Base-by-base conservation (phyloP, 2,797 vertebrate species). In the Sebastes trivittatus region DNA sequence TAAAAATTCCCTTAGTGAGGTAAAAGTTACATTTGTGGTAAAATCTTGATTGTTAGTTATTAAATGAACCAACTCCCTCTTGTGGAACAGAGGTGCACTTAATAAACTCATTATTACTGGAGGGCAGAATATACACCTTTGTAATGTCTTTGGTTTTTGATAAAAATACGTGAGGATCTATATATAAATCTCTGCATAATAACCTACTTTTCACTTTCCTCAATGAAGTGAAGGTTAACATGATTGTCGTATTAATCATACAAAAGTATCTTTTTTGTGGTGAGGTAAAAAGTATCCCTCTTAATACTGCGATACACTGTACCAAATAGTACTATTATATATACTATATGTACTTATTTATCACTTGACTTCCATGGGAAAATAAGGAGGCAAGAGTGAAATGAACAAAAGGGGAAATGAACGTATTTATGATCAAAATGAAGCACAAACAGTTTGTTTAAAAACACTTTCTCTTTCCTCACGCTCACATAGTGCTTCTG, bases 131-230 rank as follows among this genome's bases (percentile, higher is more conserved):
- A 87, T 65, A 70, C 65, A 69, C 11, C n/a, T 67, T 67, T 25
- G 36, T 78, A 71, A 54, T 67, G 18, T 94, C 94, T 96, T 95
- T 96, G 94, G 89, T 86, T 75, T 87, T 84, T 80, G 63, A 27
- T 73, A 20, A 83, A 75, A 67, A 55, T 58, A 10, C 68, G 55
- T 64, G 2, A 82, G n/a, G 65, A 83, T 79, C 23, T 80, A 65
- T 69, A 88, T 83, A 94, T 83, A 91, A 77, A 88, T 32, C 6
- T 85, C 23, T 54, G 23, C 6, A 18, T 38, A 36, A 16, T 69
- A 62, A 54, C 2, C 2, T 1, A 9, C 61, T 75, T 69, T 54
- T 77, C n/a, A 74, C 16, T 20, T 72, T 83, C 38, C 5, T 72
- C 4, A n/a, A 1, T 52, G 49, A 52, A 52, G 49, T n/a, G 20